These are phyloP conservation scores for Papio anubis DNA, from an alignment of 2,113 vertebrate genomes.

Conservation along the genomic window DNA sequence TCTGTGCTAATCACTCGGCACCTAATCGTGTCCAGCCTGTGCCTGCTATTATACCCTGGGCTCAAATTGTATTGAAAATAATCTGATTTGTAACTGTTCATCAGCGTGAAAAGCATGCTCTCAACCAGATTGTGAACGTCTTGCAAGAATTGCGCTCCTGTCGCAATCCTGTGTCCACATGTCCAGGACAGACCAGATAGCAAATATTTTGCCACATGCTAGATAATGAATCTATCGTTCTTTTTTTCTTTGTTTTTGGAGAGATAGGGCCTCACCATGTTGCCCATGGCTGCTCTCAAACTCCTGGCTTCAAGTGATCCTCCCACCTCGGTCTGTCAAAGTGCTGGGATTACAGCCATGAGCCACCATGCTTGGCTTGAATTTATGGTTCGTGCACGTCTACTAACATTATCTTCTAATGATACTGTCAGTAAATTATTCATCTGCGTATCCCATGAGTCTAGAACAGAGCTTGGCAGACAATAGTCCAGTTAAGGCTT, in stretches of 20 bases:
- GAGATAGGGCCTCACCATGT: too few species aligned
- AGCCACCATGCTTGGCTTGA: too few species aligned
- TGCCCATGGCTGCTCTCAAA: too few species aligned
- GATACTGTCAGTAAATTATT: neutral
- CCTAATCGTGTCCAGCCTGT: fast-evolving
- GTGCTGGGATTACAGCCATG: too few species aligned
- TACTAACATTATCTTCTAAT: neutral
- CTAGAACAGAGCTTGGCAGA: neutral
- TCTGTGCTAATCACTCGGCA: neutral
- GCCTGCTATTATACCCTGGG: neutral
- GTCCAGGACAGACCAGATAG: neutral
- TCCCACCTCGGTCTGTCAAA: too few species aligned
- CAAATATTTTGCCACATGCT: neutral
- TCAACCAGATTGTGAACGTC: neutral
- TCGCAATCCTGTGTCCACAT: neutral
- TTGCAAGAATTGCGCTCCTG: too few species aligned
- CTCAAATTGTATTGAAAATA: neutral
- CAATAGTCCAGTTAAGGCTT: neutral
- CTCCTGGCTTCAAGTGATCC: too few species aligned
- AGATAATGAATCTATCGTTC: neutral
- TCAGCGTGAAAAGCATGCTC: neutral
- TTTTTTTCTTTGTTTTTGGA: neutral
- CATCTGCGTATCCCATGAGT: neutral
- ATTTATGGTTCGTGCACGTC: neutral
- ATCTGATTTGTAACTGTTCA: neutral